Base-by-base conservation (phyloP, 2,797 vertebrate genomes). In the Meriones psammophilus region DNA sequence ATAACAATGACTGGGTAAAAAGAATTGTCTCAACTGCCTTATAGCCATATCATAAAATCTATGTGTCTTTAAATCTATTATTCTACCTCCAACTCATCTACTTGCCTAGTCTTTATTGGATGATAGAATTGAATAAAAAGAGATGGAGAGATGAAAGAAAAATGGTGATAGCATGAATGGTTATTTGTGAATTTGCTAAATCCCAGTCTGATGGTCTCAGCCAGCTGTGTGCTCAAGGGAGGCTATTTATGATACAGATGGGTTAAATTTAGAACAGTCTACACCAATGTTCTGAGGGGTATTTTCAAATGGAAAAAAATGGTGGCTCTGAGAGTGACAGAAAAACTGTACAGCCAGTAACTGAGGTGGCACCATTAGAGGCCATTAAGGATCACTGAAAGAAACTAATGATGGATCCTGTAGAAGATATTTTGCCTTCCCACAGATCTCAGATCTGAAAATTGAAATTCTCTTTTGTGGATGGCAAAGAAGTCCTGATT, bases 111-210 rank as follows among this genome's bases (percentile, higher is more conserved):
- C 50, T 78, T 95, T 89, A 54, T 76, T 42, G 7, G 15, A 77
- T 26, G 42, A 68, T 20, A 28, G 24, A 80, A 84, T 10, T 58
- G 56, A 83, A 20, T 42, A 14, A 66, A 28, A 62, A 50, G 78
- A 64, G 50, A 79, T 20, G 5, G 3, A 56, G 46, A 36, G 46
- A 56, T 7, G 8, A 56, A 9, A n/a, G 60, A 26, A 50, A 56
- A 50, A 62, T 33, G 12, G 83, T 15, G 39, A 71, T 15, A 76
- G 8, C 42, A 22, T 83, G 8, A 39, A 18, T 69, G 39, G 28
- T 26, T 80, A 22, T 69, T 68, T 91, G 20, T 91, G 26, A 87
- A 80, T 54, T 50, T 93, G 36, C 81, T 60, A 92, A 92, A 79
- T 5, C 13, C 36, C 42, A 7, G 50, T 68, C 87, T 94, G 15